Conservation (phyloP, 2,113 vertebrate species). For the Peucedramus taeniatus region DNA sequence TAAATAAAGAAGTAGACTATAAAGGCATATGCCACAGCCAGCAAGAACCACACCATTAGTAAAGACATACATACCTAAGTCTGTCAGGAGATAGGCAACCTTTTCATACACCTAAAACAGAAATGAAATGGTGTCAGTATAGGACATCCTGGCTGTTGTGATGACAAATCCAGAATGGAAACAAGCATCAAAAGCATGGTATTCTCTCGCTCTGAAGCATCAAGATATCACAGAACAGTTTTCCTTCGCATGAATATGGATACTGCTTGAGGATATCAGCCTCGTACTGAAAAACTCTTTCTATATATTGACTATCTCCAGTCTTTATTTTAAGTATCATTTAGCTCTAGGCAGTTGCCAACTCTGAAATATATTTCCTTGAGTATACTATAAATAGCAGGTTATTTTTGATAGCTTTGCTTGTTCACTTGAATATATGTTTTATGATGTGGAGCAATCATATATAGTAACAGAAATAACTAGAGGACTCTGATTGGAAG, state of each 20-base stretch:
- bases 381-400: background rate
- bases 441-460: background rate
- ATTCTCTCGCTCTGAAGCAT: background rate
- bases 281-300: background rate
- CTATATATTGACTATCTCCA: background rate
- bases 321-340: background rate
- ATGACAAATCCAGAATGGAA: background rate
- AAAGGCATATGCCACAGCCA: background rate
- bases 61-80: constrained; percentile 82
- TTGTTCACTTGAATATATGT: background rate
- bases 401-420: background rate
- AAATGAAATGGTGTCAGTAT: background rate
- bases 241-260: background rate
- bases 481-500: background rate
- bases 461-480: background rate
- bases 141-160: background rate
- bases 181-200: background rate
- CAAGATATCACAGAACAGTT: background rate
- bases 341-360: background rate
- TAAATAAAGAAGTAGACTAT: background rate
- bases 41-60: background rate
- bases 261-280: background rate
- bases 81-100: constrained; percentile 93
- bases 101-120: constrained; percentile 92
- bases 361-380: background rate